Base-by-base conservation (phyloP, 2,888 invertebrate genomes). In the Phaedon cochleariae region DNA sequence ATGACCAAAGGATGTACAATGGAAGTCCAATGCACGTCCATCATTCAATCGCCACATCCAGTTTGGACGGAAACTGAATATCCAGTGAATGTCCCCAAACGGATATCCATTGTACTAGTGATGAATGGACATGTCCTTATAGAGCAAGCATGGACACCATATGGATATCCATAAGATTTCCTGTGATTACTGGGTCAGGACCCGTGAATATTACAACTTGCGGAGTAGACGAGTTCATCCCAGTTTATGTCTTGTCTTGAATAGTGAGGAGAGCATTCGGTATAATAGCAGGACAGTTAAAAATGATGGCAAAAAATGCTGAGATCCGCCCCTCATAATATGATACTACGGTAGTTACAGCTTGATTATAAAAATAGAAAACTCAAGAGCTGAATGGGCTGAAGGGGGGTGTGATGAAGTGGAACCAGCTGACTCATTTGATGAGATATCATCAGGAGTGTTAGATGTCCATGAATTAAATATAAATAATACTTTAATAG, bases 291-390 rank as follows among this genome's bases (percentile, higher is more conserved):
- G 1, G 18, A 1, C 12, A 15, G n/a, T 53, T 31, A 53, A 53
- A 53, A 53, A 5, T 53, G 17, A 31, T 29, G 31, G 29, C 52
- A 31, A 53, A 53, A 52, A 53, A 53, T 1, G n/a, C 17, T 17
- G 31, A 17, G 5, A 18, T 31, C 10, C 29, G 52, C 26, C 31
- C 21, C 12, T 20, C 31, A 53, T 53, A 7, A 53, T 29, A 17
- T 53, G 29, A 53, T 31, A 31, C 53, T 10, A 20, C 34, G 17
- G 53, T 53, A 12, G 15, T 41, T 41, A 6, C 9, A 20, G 18
- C 15, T 26, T 6, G 5, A 0, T 10, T 18, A 18, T 29, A 29
- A 29, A 53, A 17, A 53, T 29, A 53, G 31, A 49, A 7, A 20
- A 49, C 22, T 12, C n/a, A 49, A 18, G 3, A 53, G 53, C 29